phyloP scores from a whole-genome alignment of 2,888 invertebrate species.

The Beris morrisii region DNA sequence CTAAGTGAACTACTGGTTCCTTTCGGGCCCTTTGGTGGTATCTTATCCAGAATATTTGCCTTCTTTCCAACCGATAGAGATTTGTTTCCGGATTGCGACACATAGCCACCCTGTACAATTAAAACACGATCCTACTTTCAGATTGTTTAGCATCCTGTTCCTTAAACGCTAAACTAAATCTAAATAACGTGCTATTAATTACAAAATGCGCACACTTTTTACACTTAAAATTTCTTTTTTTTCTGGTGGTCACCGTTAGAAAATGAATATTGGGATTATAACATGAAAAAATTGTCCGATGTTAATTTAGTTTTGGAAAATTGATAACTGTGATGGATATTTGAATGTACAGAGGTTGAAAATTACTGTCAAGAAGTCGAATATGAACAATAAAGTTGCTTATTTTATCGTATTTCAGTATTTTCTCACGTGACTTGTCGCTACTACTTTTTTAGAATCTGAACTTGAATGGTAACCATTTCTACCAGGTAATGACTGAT shows the following conservation, averaged over 20 bases:
- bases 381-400: too few species aligned
- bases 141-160: constrained; percentile 54
- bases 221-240: neutral
- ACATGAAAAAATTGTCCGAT: too few species aligned
- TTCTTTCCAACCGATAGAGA: constrained; percentile 76
- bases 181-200: constrained; percentile 49
- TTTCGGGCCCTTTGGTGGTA: constrained; percentile 56
- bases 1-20: constrained; percentile 37
- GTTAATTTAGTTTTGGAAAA: too few species aligned
- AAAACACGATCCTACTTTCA: constrained; percentile 68
- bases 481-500: too few species aligned
- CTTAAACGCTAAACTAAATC: constrained; percentile 32
- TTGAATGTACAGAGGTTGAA: too few species aligned
- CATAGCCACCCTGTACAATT: constrained; percentile 69
- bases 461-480: too few species aligned
- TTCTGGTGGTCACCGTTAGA: neutral
- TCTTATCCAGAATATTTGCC: constrained; percentile 79
- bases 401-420: too few species aligned
- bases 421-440: too few species aligned
- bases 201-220: constrained; percentile 34
- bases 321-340: too few species aligned
- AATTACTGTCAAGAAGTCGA: too few species aligned
- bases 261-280: too few species aligned
- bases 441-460: too few species aligned
- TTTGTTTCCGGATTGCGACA: constrained; percentile 57